Conservation (phyloP, 1,140 invertebrate species). For the Mylabris phalerata region DNA sequence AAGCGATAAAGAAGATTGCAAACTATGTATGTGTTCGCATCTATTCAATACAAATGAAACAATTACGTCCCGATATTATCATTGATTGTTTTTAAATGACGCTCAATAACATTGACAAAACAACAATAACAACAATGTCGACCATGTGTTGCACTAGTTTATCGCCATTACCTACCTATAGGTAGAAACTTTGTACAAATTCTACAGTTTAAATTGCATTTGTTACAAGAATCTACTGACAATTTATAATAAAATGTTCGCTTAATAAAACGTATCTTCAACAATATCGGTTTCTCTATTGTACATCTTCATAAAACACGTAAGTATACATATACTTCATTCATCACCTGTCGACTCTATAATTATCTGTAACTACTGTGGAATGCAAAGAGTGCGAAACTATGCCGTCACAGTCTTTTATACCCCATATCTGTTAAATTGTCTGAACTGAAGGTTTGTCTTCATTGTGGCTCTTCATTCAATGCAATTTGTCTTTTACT, state of each 20-base stretch:
- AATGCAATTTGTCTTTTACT: too few species aligned
- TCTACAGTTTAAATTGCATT: slow-evolving; percentile 5
- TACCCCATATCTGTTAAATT: slow-evolving; percentile 10
- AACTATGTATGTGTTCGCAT: slow-evolving; percentile 11
- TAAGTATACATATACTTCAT: slow-evolving; percentile 6
- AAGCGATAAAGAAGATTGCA: slow-evolving; percentile 26
- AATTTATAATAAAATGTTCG: not conserved
- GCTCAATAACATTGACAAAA: not conserved
- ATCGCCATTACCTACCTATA: slow-evolving; percentile 4
- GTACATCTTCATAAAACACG: slow-evolving; percentile 8
- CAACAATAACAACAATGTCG: slow-evolving; percentile 6
- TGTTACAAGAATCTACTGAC: slow-evolving; percentile 4
- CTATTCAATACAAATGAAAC: slow-evolving; percentile 23
- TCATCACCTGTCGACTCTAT: slow-evolving; percentile 12
- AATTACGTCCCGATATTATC: slow-evolving; percentile 23
- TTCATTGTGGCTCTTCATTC: not conserved
- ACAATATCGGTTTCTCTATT: slow-evolving; percentile 4
- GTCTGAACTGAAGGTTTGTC: slow-evolving; percentile 3
- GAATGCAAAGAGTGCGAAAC: slow-evolving; percentile 6
- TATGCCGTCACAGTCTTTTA: slow-evolving; percentile 9
- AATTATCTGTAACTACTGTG: slow-evolving; percentile 7
- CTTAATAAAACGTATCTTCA: not conserved
- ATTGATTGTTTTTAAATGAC: slow-evolving; percentile 22
- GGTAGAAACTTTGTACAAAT: slow-evolving; percentile 4
- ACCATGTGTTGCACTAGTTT: not conserved